Conservation (phyloP, 1,140 invertebrate species). For the Heliconius eleuchia region DNA sequence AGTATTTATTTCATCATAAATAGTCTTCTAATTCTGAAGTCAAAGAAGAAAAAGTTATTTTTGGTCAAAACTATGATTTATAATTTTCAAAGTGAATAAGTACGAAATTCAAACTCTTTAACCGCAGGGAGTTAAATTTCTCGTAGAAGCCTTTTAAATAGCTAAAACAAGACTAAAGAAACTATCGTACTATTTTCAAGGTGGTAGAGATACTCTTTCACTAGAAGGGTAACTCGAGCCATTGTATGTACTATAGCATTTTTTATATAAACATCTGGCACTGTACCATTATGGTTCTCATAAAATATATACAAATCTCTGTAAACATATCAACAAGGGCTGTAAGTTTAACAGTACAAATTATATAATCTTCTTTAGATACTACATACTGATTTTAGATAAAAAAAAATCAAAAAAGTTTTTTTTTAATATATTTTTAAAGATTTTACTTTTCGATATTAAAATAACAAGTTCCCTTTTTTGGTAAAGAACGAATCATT, state of each 20-base stretch:
- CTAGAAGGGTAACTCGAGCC: not conserved
- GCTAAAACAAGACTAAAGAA: not conserved
- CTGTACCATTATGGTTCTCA: no score
- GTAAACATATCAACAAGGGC: not conserved
- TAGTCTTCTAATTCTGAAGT: no score
- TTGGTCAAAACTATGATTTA: not conserved
- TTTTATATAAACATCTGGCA: not conserved
- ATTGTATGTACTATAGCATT: no score
- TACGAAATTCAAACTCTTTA: constrained; percentile 3
- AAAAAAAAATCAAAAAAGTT: no score
- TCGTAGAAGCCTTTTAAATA: constrained; percentile 7
- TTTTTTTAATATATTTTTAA: no score
- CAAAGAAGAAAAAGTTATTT: not conserved
- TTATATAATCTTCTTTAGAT: constrained; percentile 1
- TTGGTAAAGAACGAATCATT: no score
- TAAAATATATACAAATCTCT: not conserved
- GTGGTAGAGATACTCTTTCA: not conserved
- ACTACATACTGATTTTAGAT: not conserved
- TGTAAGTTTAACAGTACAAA: not conserved
- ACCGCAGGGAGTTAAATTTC: not conserved
- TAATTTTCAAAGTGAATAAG: not conserved
- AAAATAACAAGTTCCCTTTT: no score
- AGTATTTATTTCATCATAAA: not conserved
- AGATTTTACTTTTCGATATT: no score
- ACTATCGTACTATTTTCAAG: not conserved